Percentiles rank a stretch among this genome's conserved stretches.
These are phyloP conservation scores for Carduelis carduelis DNA, from an alignment of 2,797 vertebrate species.

Conservation along the genomic window DNA sequence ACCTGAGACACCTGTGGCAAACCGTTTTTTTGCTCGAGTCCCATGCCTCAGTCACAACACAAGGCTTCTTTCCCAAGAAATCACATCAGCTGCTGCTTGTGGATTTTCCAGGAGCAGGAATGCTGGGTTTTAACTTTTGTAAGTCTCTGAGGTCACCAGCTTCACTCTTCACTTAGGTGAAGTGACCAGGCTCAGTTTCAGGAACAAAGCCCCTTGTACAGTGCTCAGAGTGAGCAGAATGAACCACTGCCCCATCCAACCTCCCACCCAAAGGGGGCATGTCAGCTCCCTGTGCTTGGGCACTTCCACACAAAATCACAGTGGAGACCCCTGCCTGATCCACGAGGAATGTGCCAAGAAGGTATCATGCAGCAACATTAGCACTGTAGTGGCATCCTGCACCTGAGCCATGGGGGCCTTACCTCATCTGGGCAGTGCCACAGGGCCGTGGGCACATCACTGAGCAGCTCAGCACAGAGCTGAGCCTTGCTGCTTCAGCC, in stretches of 20 bases:
- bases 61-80: not conserved
- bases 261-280: not conserved
- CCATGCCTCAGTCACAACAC: not conserved
- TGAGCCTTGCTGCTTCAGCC: not conserved
- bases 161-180: not conserved
- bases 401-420: not conserved
- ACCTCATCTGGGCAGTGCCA: not conserved
- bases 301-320: not conserved
- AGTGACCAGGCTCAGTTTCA: not conserved
- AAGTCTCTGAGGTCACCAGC: not conserved
- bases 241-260: not conserved
- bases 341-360: not conserved
- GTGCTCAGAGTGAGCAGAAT: not conserved
- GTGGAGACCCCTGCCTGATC: not conserved
- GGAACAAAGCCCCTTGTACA: not conserved
- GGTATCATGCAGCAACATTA: not conserved
- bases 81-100: not conserved
- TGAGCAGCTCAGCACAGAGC: not conserved
- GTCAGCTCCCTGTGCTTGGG: rapidly evolving
- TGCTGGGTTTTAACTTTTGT: not conserved
- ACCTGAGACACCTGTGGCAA: not conserved
- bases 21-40: not conserved
- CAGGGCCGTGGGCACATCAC: not conserved
- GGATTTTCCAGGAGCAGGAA: not conserved
- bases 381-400: not conserved